Base-by-base conservation (phyloP, 2,797 vertebrate species). In the Melanotaenia trifasciata region DNA sequence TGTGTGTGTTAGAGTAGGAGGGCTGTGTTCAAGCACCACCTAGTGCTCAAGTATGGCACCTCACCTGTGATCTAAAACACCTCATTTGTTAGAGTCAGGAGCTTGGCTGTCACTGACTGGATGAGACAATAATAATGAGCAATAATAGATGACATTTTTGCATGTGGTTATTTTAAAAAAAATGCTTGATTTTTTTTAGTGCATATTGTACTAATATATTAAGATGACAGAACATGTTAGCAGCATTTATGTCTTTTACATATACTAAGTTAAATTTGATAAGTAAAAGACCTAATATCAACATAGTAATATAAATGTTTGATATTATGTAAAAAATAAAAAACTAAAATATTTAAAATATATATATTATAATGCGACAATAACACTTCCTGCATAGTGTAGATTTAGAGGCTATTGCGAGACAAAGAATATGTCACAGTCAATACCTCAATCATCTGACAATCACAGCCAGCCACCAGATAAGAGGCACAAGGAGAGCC, bases 1-100 rank as follows among this genome's bases (percentile, higher is more conserved):
- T 61, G 60, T 32, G 67, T 64, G 69, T 62, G 33, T 64, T n/a
- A 68, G 58, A 28, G 76, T 84, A 81, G 79, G 86, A 87, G 93
- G 94, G 90, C 92, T 96, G 96, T 98, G 95, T 94, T 95, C 93
- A 96, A 96, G 97, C 96, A 96, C 97, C 97, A 97, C 96, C 97
- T 98, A 95, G 95, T 94, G 97, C 94, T 88, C 47, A 8, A 74
- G 58, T 28, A 76, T 50, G 87, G 84, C 83, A 93, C 80, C 86
- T 93, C 89, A 93, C 85, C 87, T 91, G 86, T 79, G 67, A 75
- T 69, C 38, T 40, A 67, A 83, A 81, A 53, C 70, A 84, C 58
- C 78, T 84, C 61, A 62, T 14, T 53, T 68, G 28, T 61, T 70
- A 40, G 8, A 67, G 36, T 12, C 28, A 70, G 47, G 10, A 65